These are phyloP conservation scores for Synchiropus splendidus DNA, from an alignment of 2,113 vertebrate species.

Conservation along the genomic window DNA sequence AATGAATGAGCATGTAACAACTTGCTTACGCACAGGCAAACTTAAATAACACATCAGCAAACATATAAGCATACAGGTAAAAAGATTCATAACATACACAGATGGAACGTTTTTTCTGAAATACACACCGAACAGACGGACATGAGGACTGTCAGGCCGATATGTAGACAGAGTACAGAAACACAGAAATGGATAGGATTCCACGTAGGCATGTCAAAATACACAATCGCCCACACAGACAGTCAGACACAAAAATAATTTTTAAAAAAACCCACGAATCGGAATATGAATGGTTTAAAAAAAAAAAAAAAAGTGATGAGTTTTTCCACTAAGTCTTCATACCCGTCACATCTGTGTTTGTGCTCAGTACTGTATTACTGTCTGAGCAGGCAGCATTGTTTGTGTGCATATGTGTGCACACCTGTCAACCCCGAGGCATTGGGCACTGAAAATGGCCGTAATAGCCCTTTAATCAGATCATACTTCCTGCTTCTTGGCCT, in stretches of 20 bases:
- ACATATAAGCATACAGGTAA: no score
- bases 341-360: conserved; percentile 25
- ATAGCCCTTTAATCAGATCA: conserved; percentile 93
- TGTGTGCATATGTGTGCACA: conserved; percentile 15
- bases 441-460: conserved; percentile 84
- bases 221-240: background rate
- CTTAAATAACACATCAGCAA: no score
- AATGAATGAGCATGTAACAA: no score
- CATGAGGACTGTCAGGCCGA: no score
- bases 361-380: conserved; percentile 25
- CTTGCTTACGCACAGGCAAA: no score
- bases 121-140: no score
- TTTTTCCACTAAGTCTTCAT: conserved; percentile 22
- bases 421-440: conserved; percentile 54
- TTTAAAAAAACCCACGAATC: background rate
- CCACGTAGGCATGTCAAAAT: no score
- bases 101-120: no score
- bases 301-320: no score
- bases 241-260: conserved; percentile 2
- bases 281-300: conserved; percentile 4
- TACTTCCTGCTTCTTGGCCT: conserved; percentile 91
- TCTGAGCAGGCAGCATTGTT: conserved; percentile 38
- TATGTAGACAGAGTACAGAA: no score
- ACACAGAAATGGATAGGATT: no score
- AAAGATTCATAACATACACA: no score